Evolutionary conservation across 1,140 invertebrate genomes (phyloP).

Genomic region (Drosophila triauraria): DNA sequence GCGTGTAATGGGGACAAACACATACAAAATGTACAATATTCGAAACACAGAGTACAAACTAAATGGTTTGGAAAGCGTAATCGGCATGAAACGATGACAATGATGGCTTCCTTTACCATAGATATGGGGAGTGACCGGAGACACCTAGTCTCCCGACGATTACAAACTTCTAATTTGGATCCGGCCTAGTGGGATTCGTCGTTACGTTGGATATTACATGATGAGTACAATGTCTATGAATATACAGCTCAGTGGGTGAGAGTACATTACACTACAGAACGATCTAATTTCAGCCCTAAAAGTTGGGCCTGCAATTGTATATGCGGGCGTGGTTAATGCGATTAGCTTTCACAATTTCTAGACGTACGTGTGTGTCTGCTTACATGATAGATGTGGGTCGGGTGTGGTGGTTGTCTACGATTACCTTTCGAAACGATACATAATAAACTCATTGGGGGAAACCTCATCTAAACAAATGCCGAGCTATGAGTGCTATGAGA

Average conservation of each 20-base stretch:
- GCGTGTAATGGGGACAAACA: slow-evolving; percentile 49
- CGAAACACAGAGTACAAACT: slow-evolving; percentile 19
- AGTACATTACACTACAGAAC: slow-evolving; percentile 26
- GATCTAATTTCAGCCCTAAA: slow-evolving; percentile 54
- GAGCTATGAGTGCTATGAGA: slow-evolving; percentile 42
- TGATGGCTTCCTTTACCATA: slow-evolving; percentile 16
- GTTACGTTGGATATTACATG: slow-evolving; percentile 51
- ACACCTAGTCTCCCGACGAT: slow-evolving; percentile 17
- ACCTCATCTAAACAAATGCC: slow-evolving; percentile 65
- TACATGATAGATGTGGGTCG: slow-evolving; percentile 53
- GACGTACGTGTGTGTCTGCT: slow-evolving; percentile 24
- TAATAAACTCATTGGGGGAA: slow-evolving; percentile 44
- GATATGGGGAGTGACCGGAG: slow-evolving; percentile 3
- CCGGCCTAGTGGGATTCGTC: slow-evolving; percentile 23
- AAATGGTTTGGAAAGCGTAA: slow-evolving; percentile 51
- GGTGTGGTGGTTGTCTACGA: slow-evolving; percentile 52
- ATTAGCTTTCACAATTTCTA: slow-evolving; percentile 65
- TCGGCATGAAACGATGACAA: slow-evolving; percentile 36
- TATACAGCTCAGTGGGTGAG: slow-evolving; percentile 35
- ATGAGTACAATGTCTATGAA: slow-evolving; percentile 47
- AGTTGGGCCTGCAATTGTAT: slow-evolving; percentile 40
- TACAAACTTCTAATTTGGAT: slow-evolving; percentile 42
- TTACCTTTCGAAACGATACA: slow-evolving; percentile 63
- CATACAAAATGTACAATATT: slow-evolving; percentile 51
- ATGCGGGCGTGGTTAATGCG: slow-evolving; percentile 43